Base-by-base conservation (phyloP, 2,113 vertebrate species). In the Nibea albiflora region DNA sequence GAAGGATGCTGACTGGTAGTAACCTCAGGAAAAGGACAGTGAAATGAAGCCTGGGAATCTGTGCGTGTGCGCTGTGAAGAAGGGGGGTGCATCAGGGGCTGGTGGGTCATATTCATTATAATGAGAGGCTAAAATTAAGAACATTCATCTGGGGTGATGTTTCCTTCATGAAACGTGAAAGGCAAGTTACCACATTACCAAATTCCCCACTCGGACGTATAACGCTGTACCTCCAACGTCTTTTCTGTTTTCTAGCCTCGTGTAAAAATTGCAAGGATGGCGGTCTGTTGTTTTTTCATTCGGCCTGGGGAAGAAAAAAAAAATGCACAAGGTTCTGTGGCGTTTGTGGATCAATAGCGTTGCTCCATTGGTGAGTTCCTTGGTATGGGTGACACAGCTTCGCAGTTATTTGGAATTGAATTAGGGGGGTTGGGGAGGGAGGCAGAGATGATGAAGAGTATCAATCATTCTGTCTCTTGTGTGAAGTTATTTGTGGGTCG, bases 401-500 rank as follows among this genome's bases (percentile, higher is more conserved):
- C 42, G 65, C 91, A 90, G 93, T 94, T 95, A 94, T 95, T 94
- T 92, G 93, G 94, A 95, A 96, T 96, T 94, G 94, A 94, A 95
- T 95, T 95, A 94, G 89, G 81, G 89, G 57, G 84, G 83, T 16
- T 83, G 92, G 88, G 92, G 91, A 92, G 91, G 84, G 93, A 92
- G 90, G 89, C 86, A 73, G 74, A 92, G 85, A 93, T 94, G 94
- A 95, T 96, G 95, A 95, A 94, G 92, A 95, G 94, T 95, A 96
- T 96, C 95, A 96, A 95, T 96, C 95, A 96, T 95, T 89, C 95
- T 95, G 95, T 95, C 95, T 94, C 92, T 89, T 54, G 90, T 85
- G 92, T 94, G 94, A 93, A 95, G 93, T 95, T 95, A 94, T 95
- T 95, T 93, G 94, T 88, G 92, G 94, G 92, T 94, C 86, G 87